Conservation (phyloP, 2,888 invertebrate genomes). For the Oscheius sp. region DNA sequence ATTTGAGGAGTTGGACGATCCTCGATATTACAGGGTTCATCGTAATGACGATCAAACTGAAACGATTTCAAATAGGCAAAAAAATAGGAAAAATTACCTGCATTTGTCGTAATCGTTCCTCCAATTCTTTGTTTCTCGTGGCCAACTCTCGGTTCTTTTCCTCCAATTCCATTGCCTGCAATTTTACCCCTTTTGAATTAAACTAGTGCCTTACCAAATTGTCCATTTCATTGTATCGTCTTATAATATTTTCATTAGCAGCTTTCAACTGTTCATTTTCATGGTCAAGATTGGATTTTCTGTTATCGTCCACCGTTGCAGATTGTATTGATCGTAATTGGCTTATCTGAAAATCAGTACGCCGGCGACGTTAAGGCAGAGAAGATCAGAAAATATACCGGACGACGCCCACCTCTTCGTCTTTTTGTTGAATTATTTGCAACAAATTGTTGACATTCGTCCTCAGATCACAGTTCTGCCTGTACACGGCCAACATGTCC, state of each 20-base stretch:
- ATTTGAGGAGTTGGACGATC: conserved; percentile 6
- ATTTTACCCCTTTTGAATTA: no score
- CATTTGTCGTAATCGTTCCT: conserved; percentile 14
- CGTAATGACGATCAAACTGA: conserved; percentile 27
- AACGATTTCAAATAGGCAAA: not conserved
- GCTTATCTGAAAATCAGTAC: conserved; percentile 6
- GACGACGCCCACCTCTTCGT: conserved; percentile 2
- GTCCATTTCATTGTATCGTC: conserved; percentile 33
- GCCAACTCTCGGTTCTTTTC: conserved; percentile 1
- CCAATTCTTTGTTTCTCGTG: not conserved
- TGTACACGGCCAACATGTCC: conserved; percentile 21
- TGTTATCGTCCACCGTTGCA: not conserved
- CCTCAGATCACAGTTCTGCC: conserved; percentile 25
- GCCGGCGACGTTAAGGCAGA: not conserved
- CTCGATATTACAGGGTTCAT: conserved; percentile 16
- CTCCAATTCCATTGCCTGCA: conserved; percentile 24
- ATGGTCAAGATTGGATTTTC: not conserved
- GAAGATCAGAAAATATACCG: not conserved
- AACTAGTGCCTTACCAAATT: not conserved
- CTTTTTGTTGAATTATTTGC: conserved; percentile 23
- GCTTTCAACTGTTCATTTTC: conserved; percentile 25
- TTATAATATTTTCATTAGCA: conserved; percentile 24
- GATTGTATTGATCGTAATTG: conserved; percentile 14
- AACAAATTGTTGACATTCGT: conserved; percentile 28
- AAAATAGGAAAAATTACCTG: not conserved